These are phyloP conservation scores for Chaetoderma sp. DNA, from an alignment of 2,888 invertebrate genomes.

Conservation along the genomic window DNA sequence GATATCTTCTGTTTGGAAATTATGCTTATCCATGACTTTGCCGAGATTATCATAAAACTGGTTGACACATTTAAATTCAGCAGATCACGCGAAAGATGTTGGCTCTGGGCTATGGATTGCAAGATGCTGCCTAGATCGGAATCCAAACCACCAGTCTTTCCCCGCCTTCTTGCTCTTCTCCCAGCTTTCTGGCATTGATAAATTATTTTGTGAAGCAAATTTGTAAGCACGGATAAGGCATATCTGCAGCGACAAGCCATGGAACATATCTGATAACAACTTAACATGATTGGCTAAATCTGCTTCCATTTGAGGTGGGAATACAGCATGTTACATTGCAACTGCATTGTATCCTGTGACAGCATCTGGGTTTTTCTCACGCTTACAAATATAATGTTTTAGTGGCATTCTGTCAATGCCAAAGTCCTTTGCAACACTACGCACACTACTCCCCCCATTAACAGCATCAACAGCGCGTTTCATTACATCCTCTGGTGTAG, in stretches of 20 bases:
- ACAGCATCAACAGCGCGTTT: constrained; percentile 78
- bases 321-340: not conserved
- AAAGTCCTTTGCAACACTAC: constrained; percentile 76
- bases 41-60: constrained; percentile 35
- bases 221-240: not conserved
- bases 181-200: not conserved
- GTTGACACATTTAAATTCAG: constrained; percentile 36
- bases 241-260: not conserved
- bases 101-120: constrained; percentile 33
- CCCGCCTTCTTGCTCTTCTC: not conserved
- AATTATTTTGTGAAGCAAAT: not conserved
- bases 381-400: constrained; percentile 26
- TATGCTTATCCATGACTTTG: no score
- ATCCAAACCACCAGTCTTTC: constrained; percentile 6
- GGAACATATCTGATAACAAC: not conserved
- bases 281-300: not conserved
- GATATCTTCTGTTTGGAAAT: constrained; percentile 20
- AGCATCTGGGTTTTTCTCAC: not conserved
- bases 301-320: not conserved
- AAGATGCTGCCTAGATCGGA: constrained; percentile 1
- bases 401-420: constrained; percentile 64
- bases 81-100: constrained; percentile 33
- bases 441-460: constrained; percentile 84
- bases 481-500: constrained; percentile 9
- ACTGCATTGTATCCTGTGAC: constrained; percentile 2